These are phyloP conservation scores for Alaudala cheleensis DNA, from an alignment of 2,113 vertebrate species.

Conservation along the genomic window DNA sequence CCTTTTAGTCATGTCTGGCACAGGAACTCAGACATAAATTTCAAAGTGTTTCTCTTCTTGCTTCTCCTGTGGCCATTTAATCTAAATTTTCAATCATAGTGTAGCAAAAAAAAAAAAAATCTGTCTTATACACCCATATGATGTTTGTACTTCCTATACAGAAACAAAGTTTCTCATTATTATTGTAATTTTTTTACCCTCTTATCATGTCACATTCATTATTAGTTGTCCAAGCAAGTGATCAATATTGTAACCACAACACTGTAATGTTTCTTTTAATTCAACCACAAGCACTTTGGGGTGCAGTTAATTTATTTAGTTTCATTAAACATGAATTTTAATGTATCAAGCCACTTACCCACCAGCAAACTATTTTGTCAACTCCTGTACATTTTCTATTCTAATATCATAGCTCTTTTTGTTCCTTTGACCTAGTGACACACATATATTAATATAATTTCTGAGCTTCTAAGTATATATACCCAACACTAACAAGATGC, in stretches of 20 bases:
- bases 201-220: not conserved
- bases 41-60: not conserved
- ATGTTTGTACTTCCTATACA: not conserved
- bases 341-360: not conserved
- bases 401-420: not conserved
- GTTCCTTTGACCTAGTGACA: not conserved
- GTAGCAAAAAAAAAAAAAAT: not conserved
- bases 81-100: not conserved
- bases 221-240: not conserved
- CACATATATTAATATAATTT: not conserved
- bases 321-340: not conserved
- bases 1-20: not conserved
- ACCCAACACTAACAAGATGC: not conserved
- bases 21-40: not conserved
- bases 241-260: not conserved
- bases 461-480: not conserved
- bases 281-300: not conserved
- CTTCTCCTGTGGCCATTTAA: not conserved
- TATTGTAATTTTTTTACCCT: not conserved
- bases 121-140: not conserved
- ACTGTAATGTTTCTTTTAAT: not conserved
- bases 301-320: not conserved
- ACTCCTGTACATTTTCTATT: not conserved
- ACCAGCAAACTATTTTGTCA: not conserved
- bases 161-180: not conserved